Evolutionary conservation across 2,797 vertebrate genomes (phyloP).

Genomic region (Tinamus major): DNA sequence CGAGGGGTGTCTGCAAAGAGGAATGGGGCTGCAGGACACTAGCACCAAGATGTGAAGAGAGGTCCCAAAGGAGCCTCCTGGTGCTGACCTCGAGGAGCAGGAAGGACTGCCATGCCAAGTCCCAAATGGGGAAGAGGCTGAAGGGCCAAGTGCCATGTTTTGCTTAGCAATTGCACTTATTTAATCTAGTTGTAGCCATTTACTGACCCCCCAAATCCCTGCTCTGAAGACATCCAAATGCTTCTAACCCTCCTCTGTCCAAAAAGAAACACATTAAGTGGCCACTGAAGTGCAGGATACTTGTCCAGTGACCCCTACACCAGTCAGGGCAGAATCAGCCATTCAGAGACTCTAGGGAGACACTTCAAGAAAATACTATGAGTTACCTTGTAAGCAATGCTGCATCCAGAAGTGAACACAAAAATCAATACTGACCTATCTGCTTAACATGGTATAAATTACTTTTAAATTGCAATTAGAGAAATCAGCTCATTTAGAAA

Average conservation of each 20-base stretch:
- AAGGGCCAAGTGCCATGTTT: neutral
- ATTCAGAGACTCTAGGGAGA: neutral
- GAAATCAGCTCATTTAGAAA: neutral
- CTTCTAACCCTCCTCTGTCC: neutral
- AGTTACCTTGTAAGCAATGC: neutral
- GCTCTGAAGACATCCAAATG: neutral
- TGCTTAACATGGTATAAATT: slow-evolving; percentile 9
- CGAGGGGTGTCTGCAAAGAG: rapidly evolving
- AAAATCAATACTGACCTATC: neutral
- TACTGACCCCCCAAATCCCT: neutral
- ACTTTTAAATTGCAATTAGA: neutral
- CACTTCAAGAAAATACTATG: neutral
- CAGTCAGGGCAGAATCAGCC: neutral
- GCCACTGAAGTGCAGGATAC: neutral
- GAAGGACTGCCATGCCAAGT: neutral
- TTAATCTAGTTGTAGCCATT: neutral
- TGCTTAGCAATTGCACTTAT: neutral
- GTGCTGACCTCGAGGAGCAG: neutral
- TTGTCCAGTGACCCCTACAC: neutral
- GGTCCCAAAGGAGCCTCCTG: neutral
- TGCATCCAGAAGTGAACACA: neutral
- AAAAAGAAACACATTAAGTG: neutral
- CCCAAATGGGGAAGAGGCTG: neutral
- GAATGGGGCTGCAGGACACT: rapidly evolving
- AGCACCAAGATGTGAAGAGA: neutral